These are phyloP conservation scores for Teleogryllus occipitalis DNA, from an alignment of 1,140 invertebrate species.

Conservation along the genomic window DNA sequence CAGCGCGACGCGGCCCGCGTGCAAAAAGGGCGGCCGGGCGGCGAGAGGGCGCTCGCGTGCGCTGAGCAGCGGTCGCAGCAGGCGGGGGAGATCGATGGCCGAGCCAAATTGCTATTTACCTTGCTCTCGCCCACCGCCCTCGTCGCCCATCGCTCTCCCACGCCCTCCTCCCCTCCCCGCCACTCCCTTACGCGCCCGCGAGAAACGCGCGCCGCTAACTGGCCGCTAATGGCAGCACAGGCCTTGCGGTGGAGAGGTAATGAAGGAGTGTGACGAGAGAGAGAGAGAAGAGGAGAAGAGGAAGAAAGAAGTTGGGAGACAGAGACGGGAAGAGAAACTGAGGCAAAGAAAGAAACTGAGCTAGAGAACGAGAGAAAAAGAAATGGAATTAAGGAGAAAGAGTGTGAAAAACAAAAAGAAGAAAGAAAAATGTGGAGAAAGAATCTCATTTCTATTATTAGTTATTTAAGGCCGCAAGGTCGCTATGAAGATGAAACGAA, in stretches of 20 bases:
- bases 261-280: background rate
- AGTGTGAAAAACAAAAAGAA: background rate
- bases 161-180: no score
- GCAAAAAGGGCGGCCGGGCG: no score
- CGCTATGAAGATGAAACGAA: no score
- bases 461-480: no score
- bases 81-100: background rate
- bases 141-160: no score
- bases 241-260: no score
- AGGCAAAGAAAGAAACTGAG: background rate
- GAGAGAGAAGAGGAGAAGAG: background rate
- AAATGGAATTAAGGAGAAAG: background rate
- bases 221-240: no score
- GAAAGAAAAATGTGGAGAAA: background rate
- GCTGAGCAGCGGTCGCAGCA: background rate
- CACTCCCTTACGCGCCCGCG: no score
- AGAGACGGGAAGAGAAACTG: background rate
- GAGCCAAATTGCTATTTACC: background rate
- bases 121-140: background rate
- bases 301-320: background rate
- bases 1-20: no score
- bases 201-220: no score
- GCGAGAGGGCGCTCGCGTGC: background rate
- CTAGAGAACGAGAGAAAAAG: background rate
- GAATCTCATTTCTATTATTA: no score